These are phyloP conservation scores for Platycheirus albimanus DNA, from an alignment of 2,888 invertebrate species.

Conservation along the genomic window DNA sequence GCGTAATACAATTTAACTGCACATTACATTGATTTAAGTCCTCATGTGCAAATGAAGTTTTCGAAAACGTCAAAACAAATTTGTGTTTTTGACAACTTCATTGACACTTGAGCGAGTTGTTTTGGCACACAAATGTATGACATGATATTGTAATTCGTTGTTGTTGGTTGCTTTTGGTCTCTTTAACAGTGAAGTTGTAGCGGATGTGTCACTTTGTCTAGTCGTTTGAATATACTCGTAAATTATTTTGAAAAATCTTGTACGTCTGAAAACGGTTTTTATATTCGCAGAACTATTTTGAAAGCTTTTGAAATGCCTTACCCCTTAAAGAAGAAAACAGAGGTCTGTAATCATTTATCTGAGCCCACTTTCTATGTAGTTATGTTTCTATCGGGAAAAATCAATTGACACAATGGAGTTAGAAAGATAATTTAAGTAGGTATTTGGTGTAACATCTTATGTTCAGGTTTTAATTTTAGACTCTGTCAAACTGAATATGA, in stretches of 20 bases:
- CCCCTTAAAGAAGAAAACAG: too few relatives aligned
- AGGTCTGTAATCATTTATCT: too few relatives aligned
- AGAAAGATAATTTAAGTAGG: too few relatives aligned
- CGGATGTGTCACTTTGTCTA: slow-evolving; percentile 35
- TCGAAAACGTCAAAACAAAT: slow-evolving; percentile 24
- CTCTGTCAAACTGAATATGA: too few relatives aligned
- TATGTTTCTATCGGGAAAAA: too few relatives aligned
- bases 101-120: slow-evolving; percentile 37
- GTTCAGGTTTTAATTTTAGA: too few relatives aligned
- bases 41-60: slow-evolving; percentile 57
- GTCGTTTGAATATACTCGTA: slow-evolving; percentile 26
- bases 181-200: slow-evolving; percentile 72
- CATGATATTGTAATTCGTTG: slow-evolving; percentile 81
- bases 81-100: slow-evolving; percentile 52
- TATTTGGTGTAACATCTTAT: too few relatives aligned
- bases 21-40: slow-evolving; percentile 22
- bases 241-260: neutral
- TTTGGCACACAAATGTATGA: slow-evolving; percentile 56
- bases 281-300: too few relatives aligned
- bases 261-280: too few relatives aligned
- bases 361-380: too few relatives aligned
- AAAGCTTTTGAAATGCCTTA: too few relatives aligned
- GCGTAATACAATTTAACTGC: slow-evolving; percentile 56
- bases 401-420: too few relatives aligned
- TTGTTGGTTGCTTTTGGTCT: slow-evolving; percentile 83